Evolutionary conservation across 2,888 invertebrate species (phyloP).

Genomic region (Eupeodes latifasciatus): DNA sequence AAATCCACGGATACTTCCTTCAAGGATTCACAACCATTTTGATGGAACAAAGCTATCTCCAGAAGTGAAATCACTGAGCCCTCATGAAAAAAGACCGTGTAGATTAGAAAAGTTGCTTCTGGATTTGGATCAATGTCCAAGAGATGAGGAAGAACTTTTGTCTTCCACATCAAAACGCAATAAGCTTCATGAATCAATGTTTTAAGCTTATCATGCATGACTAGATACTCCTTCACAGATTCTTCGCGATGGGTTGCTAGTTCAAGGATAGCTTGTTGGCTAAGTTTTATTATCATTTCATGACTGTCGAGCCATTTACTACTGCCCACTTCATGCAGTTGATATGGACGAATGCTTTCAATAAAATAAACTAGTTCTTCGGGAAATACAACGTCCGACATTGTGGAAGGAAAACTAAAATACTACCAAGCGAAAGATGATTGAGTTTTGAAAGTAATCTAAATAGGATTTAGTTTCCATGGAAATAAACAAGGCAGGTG

Average conservation of each 20-base stretch:
- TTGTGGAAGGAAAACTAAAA: slow-evolving; percentile 30
- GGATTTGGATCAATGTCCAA: slow-evolving; percentile 88
- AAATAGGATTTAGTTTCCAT: slow-evolving; percentile 32
- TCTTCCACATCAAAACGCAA: slow-evolving; percentile 93
- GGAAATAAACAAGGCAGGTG: slow-evolving; percentile 37
- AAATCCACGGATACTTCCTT: slow-evolving; percentile 92
- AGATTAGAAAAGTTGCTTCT: slow-evolving; percentile 89
- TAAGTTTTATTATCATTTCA: slow-evolving; percentile 92
- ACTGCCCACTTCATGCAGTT: slow-evolving; percentile 89
- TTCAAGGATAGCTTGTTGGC: slow-evolving; percentile 94
- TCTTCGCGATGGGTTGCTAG: slow-evolving; percentile 92
- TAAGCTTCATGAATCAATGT: slow-evolving; percentile 93
- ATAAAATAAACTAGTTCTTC: slow-evolving; percentile 91
- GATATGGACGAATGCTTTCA: slow-evolving; percentile 88
- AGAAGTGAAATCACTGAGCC: slow-evolving; percentile 91
- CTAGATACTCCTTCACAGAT: slow-evolving; percentile 92
- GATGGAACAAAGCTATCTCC: slow-evolving; percentile 93
- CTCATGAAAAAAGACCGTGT: slow-evolving; percentile 92
- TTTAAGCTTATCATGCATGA: slow-evolving; percentile 85
- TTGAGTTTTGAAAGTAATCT: background rate
- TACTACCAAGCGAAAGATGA: slow-evolving; percentile 2
- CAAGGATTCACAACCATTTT: slow-evolving; percentile 90
- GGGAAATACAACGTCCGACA: slow-evolving; percentile 86
- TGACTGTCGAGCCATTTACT: slow-evolving; percentile 93
- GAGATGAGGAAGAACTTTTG: slow-evolving; percentile 91